Base-by-base conservation (phyloP, 35 echinoderm and acorn worm genomes). In the Apostichopus parvimensis region DNA sequence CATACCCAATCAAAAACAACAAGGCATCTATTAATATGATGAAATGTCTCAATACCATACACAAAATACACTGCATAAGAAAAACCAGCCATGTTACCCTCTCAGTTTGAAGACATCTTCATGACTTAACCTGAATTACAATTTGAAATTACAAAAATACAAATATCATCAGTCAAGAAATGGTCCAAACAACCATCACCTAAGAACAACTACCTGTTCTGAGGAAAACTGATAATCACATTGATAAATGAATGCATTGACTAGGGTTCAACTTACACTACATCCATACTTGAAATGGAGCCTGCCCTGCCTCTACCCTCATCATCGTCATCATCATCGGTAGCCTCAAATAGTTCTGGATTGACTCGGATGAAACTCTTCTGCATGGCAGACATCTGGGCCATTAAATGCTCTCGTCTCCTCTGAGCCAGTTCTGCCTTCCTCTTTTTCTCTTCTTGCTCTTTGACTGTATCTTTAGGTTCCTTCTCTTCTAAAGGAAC, bases 371-470 rank as follows among this genome's bases (percentile, higher is more conserved):
- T 98, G 77, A 98, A 98, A 77, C 85, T 96, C 24, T 90, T 92
- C 88, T 98, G 97, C 94, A 98, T 96, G 23, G 87, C 93, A 9
- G 90, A 92, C 97, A 98, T 98, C 87, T 98, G 97, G 24, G 92
- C 91, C 97, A 98, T 98, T 13, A 95, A 84, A 82, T 93, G 90
- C 52, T 92, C 90, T 5, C 97, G 65, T 11, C 94, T 57, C 57
- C 96, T 92, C 91, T 73, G 87, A 34, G 97, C 97, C 58, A 98
- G 57, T 70, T 94, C 92, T 12, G 93, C 79, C 23, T 92, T 95
- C 25, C 53, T 83, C 78, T 91, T 89, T n/a, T 80, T 92, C 79
- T 98, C 97, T 72, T 92, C 97, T 59, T 93, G 92, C 57, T 95
- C 92, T 80, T 93, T 95, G 57, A 52, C 78, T 9, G 13, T 12